Evolutionary conservation across 2,888 invertebrate genomes (phyloP).

Genomic region (Xylota segnis): DNA sequence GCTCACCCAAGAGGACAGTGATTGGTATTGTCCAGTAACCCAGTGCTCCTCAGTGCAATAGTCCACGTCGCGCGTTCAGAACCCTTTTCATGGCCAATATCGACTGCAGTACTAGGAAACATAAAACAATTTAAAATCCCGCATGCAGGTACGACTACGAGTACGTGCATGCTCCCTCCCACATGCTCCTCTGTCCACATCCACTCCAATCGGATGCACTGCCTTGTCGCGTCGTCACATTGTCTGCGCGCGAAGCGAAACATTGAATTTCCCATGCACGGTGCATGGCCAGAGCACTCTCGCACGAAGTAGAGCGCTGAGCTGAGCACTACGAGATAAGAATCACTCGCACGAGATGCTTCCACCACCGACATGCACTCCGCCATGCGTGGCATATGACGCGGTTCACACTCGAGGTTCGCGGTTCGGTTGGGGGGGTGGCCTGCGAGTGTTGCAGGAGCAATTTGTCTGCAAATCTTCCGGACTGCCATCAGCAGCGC

Average conservation of each 20-base stretch:
- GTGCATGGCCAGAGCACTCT: slow-evolving; percentile 1
- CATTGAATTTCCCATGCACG: not conserved
- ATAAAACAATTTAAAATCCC: no score
- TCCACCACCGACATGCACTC: not conserved
- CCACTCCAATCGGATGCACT: not conserved
- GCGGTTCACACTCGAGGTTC: slow-evolving; percentile 57
- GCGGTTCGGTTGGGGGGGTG: slow-evolving; percentile 6
- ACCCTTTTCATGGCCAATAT: no score
- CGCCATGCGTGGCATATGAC: slow-evolving; percentile 57
- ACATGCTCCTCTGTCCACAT: not conserved
- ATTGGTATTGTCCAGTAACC: no score
- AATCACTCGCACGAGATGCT: slow-evolving; percentile 50
- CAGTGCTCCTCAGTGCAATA: no score
- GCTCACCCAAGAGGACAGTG: no score
- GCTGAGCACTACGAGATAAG: slow-evolving; percentile 44
- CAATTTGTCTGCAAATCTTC: slow-evolving; percentile 68
- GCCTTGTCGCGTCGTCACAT: slow-evolving; percentile 27
- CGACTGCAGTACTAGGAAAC: no score
- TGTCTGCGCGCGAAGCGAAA: slow-evolving; percentile 41
- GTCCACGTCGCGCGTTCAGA: no score
- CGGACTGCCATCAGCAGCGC: slow-evolving; percentile 59
- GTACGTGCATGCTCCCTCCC: not conserved
- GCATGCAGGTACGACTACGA: no score
- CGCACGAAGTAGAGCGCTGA: slow-evolving; percentile 56
- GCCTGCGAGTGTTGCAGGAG: slow-evolving; percentile 47